Evolutionary conservation across 2,888 invertebrate genomes (phyloP), one percentile per base, ranked within the genome.

Genomic region (Megamerina dolium): DNA sequence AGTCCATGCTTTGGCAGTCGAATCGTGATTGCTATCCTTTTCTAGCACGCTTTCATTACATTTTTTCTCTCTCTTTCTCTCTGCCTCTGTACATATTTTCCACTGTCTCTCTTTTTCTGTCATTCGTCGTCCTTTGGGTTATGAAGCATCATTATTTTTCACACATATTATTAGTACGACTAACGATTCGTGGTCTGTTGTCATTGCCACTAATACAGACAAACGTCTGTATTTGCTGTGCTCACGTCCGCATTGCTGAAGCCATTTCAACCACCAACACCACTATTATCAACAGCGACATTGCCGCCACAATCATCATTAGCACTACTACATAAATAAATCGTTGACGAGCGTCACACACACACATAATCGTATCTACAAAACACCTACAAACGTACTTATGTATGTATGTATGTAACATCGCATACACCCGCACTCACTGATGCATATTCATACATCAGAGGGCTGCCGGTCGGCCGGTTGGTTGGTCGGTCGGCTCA

Each of bases 131-230:
- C 43, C 43, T 44, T 41, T 32, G 23, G 34, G 46, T 45, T 29
- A 42, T 45, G 51, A 52, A 54, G 58, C 54, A 60, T 59, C 59
- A 61, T 62, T 62, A 62, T 61, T 59, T 60, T 61, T 53, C 57
- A 58, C 59, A n/a, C n/a, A n/a, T n/a, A 61, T 63, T 63, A 62
- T 61, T 63, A 63, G 62, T 60, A 60, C 57, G 61, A 56, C 61
- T 60, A 60, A 61, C 61, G 59, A 61, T 59, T 63, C 61, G 62
- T 61, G 61, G 63, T 63, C 63, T 58, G 35, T 23, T 50, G 37
- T 39, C 37, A 43, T 37, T 37, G 41, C 45, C 39, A 47, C 41
- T 39, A 45, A 31, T 39, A 18, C 16, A 20, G 26, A 19, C 45
- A 45, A 27, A 39, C 31, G 13, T 21, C 23, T n/a, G 23, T 13